Evolutionary conservation across 1,140 invertebrate genomes (phyloP).

Genomic region (Sarcophaga bullata): DNA sequence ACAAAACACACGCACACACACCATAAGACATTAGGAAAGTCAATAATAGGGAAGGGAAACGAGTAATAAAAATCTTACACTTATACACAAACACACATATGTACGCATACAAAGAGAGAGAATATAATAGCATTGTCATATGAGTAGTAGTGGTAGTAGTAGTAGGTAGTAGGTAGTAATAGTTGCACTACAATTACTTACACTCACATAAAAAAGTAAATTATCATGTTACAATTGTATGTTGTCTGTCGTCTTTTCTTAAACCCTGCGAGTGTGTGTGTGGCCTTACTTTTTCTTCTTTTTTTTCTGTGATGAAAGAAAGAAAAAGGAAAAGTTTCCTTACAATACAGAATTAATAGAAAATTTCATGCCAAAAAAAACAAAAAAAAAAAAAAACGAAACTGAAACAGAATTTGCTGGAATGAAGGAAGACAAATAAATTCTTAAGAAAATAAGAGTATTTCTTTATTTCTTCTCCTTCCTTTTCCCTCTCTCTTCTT

Average conservation of each 20-base stretch:
- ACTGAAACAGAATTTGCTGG: not conserved
- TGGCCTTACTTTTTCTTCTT: not conserved
- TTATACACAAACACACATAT: too few relatives aligned
- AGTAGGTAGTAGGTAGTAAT: not conserved
- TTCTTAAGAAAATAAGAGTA: too few relatives aligned
- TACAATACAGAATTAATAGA: not conserved
- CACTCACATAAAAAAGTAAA: not conserved
- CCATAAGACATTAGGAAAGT: too few relatives aligned
- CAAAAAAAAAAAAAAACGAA: not conserved
- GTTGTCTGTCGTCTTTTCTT: too few relatives aligned
- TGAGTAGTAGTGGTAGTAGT: too few relatives aligned
- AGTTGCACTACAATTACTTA: not conserved
- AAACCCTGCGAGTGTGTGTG: not conserved
- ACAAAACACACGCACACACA: too few relatives aligned
- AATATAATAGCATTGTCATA: not conserved
- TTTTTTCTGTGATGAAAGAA: too few relatives aligned
- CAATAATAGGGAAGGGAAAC: too few relatives aligned
- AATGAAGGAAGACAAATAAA: not conserved
- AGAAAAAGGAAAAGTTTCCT: not conserved
- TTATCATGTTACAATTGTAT: not conserved
- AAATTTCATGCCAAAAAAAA: constrained; percentile 19
- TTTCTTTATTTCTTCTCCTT: too few relatives aligned
- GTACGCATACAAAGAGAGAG: not conserved
- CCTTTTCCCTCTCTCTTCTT: too few relatives aligned
- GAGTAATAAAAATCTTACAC: too few relatives aligned